These are phyloP conservation scores for Tenodera sinensis DNA, from an alignment of 2,888 invertebrate genomes.

Conservation along the genomic window DNA sequence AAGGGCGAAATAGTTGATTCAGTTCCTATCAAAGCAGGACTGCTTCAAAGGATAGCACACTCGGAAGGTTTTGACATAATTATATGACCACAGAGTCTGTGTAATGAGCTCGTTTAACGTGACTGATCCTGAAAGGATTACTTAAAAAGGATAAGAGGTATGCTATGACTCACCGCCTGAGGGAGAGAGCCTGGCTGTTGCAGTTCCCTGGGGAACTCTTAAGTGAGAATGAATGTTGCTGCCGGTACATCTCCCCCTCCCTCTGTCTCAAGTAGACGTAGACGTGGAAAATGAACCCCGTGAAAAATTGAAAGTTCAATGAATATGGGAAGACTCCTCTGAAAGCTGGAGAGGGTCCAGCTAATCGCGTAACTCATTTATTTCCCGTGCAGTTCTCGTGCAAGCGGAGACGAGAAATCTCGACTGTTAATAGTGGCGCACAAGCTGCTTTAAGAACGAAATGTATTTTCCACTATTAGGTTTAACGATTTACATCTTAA, in stretches of 20 bases:
- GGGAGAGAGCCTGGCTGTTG: neutral
- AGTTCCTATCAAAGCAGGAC: neutral
- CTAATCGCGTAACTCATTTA: neutral
- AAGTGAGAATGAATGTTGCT: neutral
- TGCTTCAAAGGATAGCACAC: neutral
- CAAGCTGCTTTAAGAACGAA: too few relatives aligned
- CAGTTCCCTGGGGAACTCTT: neutral
- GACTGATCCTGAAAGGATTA: neutral
- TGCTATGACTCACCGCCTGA: neutral
- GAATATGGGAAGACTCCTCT: neutral
- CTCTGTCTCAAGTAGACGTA: neutral
- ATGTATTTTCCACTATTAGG: too few relatives aligned
- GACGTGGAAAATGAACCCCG: neutral
- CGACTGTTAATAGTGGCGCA: too few relatives aligned
- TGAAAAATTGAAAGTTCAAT: conserved; percentile 5
- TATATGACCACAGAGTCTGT: neutral
- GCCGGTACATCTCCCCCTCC: neutral
- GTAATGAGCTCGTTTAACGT: neutral
- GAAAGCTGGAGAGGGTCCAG: too few relatives aligned
- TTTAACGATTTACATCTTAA: too few relatives aligned
- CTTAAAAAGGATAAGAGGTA: neutral
- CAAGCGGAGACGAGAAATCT: neutral
- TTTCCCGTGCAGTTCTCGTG: neutral
- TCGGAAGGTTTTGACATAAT: neutral
- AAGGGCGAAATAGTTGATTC: too few relatives aligned